Conservation (phyloP, 2,113 vertebrate genomes). For the Thunnus maccoyii region DNA sequence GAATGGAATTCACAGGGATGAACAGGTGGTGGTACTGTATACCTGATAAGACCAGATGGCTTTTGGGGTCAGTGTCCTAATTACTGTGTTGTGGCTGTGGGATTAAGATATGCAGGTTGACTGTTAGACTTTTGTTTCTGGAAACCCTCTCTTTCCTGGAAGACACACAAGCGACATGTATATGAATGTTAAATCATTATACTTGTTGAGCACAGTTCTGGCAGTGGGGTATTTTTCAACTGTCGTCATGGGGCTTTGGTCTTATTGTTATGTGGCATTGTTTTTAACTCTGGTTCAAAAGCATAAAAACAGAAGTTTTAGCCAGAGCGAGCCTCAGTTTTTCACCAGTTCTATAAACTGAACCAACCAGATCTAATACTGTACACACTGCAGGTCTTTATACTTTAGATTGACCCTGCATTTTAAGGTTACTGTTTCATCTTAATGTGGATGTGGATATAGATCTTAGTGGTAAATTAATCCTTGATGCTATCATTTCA, state of each 20-base stretch:
- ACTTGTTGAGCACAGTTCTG: constrained; percentile 31
- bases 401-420: neutral
- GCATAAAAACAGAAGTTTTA: no score
- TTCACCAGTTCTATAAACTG: no score
- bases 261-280: constrained; percentile 26
- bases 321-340: no score
- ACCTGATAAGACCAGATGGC: constrained; percentile 77
- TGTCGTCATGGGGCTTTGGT: constrained; percentile 28
- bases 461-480: neutral
- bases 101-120: constrained; percentile 70
- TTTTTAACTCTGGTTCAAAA: constrained; percentile 22
- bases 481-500: neutral
- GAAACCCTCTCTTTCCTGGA: constrained; percentile 46
- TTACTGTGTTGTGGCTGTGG: constrained; percentile 74
- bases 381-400: neutral
- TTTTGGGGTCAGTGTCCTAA: constrained; percentile 79
- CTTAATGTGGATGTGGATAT: no score
- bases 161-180: constrained; percentile 25
- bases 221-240: constrained; percentile 22
- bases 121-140: constrained; percentile 52
- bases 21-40: constrained; percentile 78
- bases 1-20: constrained; percentile 69
- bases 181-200: constrained; percentile 51
- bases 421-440: neutral
- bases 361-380: no score